Conservation (phyloP, 1,140 invertebrate species). For the Archegozetes longisetosus region DNA sequence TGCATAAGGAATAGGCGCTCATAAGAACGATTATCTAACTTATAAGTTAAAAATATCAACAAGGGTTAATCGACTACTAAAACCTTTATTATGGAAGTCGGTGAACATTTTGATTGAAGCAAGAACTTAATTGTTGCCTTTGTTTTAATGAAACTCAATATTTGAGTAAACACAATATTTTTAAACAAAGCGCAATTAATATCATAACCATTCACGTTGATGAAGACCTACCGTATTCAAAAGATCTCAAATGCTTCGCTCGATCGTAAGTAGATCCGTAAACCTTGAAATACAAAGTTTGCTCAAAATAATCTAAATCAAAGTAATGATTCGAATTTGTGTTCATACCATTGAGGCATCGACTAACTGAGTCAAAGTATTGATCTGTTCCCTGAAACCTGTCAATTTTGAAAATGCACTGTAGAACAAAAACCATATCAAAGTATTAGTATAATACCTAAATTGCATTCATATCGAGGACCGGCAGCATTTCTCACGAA, state of each 20-base stretch:
- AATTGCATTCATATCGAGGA: slow-evolving; percentile 15
- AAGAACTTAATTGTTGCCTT: too few relatives aligned
- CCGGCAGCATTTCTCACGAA: slow-evolving; percentile 20
- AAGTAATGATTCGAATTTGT: background rate
- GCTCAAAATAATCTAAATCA: slow-evolving; percentile 50
- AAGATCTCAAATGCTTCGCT: slow-evolving; percentile 13
- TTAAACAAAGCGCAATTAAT: too few relatives aligned
- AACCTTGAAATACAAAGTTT: slow-evolving; percentile 91
- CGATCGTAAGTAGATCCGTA: slow-evolving; percentile 58
- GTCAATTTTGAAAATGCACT: background rate
- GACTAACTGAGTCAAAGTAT: slow-evolving; percentile 87
- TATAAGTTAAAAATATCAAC: too few relatives aligned
- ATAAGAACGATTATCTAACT: too few relatives aligned
- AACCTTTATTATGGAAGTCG: too few relatives aligned
- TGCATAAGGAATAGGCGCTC: too few relatives aligned
- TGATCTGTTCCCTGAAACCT: slow-evolving; percentile 69
- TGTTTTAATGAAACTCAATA: too few relatives aligned
- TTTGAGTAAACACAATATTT: too few relatives aligned
- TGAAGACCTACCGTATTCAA: slow-evolving; percentile 13
- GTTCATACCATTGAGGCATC: slow-evolving; percentile 73
- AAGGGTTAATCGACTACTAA: too few relatives aligned
- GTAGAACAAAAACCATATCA: background rate
- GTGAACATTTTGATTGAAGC: too few relatives aligned
- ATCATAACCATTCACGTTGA: too few relatives aligned
- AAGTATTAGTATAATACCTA: slow-evolving; percentile 12